phyloP scores from a whole-genome alignment of 2,113 vertebrate genomes.

The Poeciliopsis retropinna region DNA sequence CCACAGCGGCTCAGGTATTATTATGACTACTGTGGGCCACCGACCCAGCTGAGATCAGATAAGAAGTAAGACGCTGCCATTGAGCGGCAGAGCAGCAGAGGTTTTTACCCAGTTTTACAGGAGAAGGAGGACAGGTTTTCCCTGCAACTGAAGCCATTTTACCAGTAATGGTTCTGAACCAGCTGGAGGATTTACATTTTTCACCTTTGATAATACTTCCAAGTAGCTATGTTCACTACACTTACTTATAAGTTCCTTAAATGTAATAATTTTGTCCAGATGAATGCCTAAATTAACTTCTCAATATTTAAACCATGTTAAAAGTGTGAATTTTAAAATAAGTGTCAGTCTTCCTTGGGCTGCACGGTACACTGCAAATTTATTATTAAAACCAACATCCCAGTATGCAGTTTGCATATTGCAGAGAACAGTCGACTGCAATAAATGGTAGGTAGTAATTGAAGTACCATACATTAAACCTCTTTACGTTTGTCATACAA shows the following conservation, averaged over 20 bases:
- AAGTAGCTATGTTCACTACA: constrained; percentile 17
- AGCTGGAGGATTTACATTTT: constrained; percentile 13
- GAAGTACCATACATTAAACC: too few relatives aligned
- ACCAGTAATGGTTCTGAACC: constrained; percentile 19
- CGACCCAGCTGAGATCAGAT: constrained; percentile 21
- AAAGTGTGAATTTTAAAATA: too few relatives aligned
- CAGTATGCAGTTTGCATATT: too few relatives aligned
- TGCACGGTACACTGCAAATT: background rate
- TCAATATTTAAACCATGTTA: too few relatives aligned
- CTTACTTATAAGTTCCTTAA: too few relatives aligned
- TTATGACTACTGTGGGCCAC: background rate
- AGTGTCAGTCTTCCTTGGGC: background rate
- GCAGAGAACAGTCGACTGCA: too few relatives aligned
- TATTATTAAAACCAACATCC: background rate
- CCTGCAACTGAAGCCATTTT: constrained; percentile 25
- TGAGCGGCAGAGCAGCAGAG: background rate
- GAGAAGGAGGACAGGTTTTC: constrained; percentile 13
- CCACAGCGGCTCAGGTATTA: background rate
- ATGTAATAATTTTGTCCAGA: too few relatives aligned
- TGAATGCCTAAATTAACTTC: too few relatives aligned
- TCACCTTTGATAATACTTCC: constrained; percentile 14
- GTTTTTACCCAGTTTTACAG: constrained; percentile 4
- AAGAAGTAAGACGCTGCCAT: constrained; percentile 14
- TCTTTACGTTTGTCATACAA: too few relatives aligned
- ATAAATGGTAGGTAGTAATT: too few relatives aligned